phyloP scores from a whole-genome alignment of 2,113 vertebrate species.

The Rafetus swinhoei region DNA sequence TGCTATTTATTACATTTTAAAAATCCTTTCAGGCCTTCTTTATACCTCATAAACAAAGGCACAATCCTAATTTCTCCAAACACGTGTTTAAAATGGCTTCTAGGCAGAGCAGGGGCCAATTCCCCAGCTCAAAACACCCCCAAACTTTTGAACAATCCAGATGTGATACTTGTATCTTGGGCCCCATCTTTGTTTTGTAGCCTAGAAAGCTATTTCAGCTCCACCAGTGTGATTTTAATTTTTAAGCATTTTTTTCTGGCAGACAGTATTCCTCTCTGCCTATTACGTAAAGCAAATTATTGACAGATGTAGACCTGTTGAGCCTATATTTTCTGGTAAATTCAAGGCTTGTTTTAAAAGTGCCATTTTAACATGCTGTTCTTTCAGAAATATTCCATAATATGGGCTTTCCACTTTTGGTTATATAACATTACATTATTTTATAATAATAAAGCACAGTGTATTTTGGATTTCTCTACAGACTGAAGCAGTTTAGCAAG shows the following conservation, averaged over 20 bases:
- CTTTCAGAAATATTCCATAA: constrained; percentile 61
- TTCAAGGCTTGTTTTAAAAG: constrained; percentile 59
- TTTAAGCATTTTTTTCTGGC: constrained; percentile 69
- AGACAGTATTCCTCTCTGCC: constrained; percentile 47
- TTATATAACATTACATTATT: constrained; percentile 63
- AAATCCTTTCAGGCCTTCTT: constrained; percentile 18
- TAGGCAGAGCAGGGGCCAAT: fast-evolving
- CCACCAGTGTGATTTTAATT: constrained; percentile 61
- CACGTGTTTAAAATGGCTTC: constrained; percentile 15
- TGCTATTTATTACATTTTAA: background rate
- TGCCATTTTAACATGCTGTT: constrained; percentile 65
- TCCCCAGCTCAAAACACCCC: background rate
- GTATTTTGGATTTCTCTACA: constrained; percentile 67
- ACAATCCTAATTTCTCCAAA: background rate
- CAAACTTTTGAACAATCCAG: constrained; percentile 2
- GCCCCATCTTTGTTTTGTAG: constrained; percentile 31
- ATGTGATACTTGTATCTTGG: background rate
- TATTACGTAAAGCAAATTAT: constrained; percentile 64
- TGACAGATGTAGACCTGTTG: constrained; percentile 61
- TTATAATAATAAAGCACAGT: constrained; percentile 58
- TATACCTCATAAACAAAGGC: background rate
- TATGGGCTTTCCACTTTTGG: constrained; percentile 31
- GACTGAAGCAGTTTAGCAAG: constrained; percentile 67
- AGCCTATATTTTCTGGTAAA: constrained; percentile 53
- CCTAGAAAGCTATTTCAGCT: constrained; percentile 35